A percentile compares a stretch with the other conserved stretches of the same genome.
Evolutionary conservation across 2,888 invertebrate species (phyloP).

Genomic region (Abrostola tripartita): DNA sequence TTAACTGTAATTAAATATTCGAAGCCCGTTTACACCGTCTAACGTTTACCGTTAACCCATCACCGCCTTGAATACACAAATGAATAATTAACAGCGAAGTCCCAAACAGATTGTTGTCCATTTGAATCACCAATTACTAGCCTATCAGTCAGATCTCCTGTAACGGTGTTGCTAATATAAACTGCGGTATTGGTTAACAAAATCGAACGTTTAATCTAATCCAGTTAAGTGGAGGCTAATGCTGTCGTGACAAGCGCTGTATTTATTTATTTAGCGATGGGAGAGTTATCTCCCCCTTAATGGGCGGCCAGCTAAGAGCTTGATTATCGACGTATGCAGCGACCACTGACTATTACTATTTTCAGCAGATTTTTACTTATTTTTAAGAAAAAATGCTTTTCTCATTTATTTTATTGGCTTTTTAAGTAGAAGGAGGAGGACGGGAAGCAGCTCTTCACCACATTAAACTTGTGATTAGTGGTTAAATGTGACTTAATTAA

Average conservation of each 20-base stretch:
- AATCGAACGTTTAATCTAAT: conserved; percentile 73
- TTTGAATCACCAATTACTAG: conserved; percentile 27
- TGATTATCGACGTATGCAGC: conserved; percentile 62
- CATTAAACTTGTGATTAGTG: too few species aligned
- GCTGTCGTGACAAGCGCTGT: conserved; percentile 74
- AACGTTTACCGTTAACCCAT: too few species aligned
- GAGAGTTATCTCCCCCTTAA: conserved; percentile 76
- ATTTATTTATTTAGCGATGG: conserved; percentile 71
- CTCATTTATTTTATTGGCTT: too few species aligned
- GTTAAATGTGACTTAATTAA: too few species aligned
- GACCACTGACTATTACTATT: conserved; percentile 34
- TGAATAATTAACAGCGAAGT: not conserved
- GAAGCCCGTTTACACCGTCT: too few species aligned
- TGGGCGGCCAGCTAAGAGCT: conserved; percentile 76
- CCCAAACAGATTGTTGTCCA: not conserved
- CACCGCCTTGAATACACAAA: not conserved
- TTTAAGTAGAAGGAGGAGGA: too few species aligned
- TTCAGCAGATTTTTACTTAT: not conserved
- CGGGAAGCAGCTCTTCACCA: too few species aligned
- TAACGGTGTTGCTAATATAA: conserved; percentile 48
- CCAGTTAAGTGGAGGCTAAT: conserved; percentile 81
- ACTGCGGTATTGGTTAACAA: conserved; percentile 52
- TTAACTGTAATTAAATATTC: too few species aligned
- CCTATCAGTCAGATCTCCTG: conserved; percentile 47
- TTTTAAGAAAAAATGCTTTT: too few species aligned